A percentile compares a stretch with the other conserved stretches of the same genome.
phyloP scores from a whole-genome alignment of 2,797 vertebrate species.

The Acropternis orthonyx region DNA sequence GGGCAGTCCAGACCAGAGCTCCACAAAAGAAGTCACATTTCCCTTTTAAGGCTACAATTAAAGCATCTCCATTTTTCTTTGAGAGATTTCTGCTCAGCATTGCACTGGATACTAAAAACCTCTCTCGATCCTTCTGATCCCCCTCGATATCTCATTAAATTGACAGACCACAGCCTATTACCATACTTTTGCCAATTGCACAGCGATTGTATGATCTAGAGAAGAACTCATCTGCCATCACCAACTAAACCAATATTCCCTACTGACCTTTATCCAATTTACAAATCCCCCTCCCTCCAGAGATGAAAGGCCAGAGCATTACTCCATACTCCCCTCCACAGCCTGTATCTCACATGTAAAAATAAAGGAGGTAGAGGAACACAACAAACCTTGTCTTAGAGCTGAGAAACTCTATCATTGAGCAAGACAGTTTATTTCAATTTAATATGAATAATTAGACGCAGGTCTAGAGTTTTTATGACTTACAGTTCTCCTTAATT shows the following conservation, averaged over 20 bases:
- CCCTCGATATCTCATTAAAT: constrained; percentile 42
- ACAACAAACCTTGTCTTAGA: constrained; percentile 32
- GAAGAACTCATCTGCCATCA: constrained; percentile 12
- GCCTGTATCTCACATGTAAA: background rate
- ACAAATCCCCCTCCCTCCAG: background rate
- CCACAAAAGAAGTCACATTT: background rate
- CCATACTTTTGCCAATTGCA: constrained; percentile 26
- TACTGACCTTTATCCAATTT: background rate
- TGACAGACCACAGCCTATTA: constrained; percentile 39
- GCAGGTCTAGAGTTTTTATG: constrained; percentile 44
- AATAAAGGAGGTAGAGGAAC: background rate
- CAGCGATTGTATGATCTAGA: background rate
- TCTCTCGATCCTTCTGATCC: constrained; percentile 11
- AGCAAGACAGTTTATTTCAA: constrained; percentile 57
- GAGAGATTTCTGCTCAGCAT: background rate
- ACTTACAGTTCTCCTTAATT: constrained; percentile 70
- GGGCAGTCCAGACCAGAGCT: background rate
- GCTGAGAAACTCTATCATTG: constrained; percentile 15
- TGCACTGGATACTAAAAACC: background rate
- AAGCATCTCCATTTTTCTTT: background rate
- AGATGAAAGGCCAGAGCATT: background rate
- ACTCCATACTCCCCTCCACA: background rate
- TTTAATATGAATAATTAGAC: constrained; percentile 62
- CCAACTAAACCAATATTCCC: constrained; percentile 18
- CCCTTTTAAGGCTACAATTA: background rate